These are phyloP conservation scores for Phyllostomus hastatus DNA, from an alignment of 2,113 vertebrate genomes.

Conservation along the genomic window DNA sequence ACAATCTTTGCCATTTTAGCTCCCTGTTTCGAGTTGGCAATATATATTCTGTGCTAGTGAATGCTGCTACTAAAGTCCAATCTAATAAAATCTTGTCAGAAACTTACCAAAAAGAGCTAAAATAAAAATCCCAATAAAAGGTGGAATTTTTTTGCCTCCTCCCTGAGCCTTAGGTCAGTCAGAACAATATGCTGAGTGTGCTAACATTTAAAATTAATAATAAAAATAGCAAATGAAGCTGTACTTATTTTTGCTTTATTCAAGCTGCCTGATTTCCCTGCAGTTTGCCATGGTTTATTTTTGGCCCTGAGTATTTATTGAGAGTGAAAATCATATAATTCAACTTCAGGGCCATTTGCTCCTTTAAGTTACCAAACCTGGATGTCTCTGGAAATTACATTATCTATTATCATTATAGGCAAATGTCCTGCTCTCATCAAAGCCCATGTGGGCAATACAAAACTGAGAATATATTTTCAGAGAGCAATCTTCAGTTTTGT, in stretches of 20 bases:
- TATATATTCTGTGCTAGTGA: neutral
- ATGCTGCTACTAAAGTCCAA: neutral
- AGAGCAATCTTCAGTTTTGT: slow-evolving; percentile 40
- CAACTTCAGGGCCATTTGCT: slow-evolving; percentile 27
- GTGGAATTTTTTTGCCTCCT: neutral
- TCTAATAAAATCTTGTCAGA: neutral
- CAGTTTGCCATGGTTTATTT: neutral
- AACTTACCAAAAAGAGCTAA: neutral
- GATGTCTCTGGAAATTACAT: neutral
- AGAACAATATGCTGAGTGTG: neutral
- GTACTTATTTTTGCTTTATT: neutral
- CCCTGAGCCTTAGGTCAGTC: neutral
- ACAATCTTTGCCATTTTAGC: neutral
- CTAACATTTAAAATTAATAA: neutral
- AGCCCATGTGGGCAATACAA: neutral
- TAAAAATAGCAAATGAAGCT: neutral
- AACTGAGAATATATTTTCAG: slow-evolving; percentile 47
- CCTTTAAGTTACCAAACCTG: slow-evolving; percentile 52
- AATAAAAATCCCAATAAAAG: neutral
- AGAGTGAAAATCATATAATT: slow-evolving; percentile 51
- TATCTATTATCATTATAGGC: neutral
- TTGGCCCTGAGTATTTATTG: neutral
- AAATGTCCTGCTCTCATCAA: slow-evolving; percentile 41
- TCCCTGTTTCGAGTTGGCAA: neutral
- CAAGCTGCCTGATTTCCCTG: neutral